Conservation (phyloP, 2,113 vertebrate genomes). For the Tenebrosternarchus preto region DNA sequence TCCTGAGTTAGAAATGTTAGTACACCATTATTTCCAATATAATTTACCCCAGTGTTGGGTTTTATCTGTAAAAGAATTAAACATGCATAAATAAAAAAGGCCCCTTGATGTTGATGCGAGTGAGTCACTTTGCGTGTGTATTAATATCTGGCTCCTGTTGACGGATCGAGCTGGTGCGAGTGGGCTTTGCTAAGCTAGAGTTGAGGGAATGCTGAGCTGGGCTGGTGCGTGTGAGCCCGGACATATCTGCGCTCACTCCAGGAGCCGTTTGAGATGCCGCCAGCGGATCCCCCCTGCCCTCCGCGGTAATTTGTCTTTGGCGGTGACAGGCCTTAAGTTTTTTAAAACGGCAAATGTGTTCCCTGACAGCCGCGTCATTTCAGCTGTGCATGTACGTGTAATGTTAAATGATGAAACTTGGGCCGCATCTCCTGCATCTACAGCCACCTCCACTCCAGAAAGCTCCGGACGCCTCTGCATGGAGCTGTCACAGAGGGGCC, state of each 20-base stretch:
- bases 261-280: constrained; percentile 27
- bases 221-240: constrained; percentile 25
- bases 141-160: constrained; percentile 39
- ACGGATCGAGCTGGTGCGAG: constrained; percentile 43
- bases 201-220: constrained; percentile 52
- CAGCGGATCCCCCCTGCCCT: constrained; percentile 47
- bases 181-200: constrained; percentile 39
- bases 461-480: no score
- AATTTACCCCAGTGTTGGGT: not conserved
- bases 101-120: not conserved
- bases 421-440: constrained; percentile 37
- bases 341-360: constrained; percentile 40
- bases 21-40: not conserved
- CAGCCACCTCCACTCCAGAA: constrained; percentile 7
- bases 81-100: not conserved
- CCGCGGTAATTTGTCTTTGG: constrained; percentile 56
- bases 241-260: constrained; percentile 36
- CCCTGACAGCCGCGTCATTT: constrained; percentile 50
- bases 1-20: not conserved
- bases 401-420: constrained; percentile 49
- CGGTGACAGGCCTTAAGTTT: constrained; percentile 48
- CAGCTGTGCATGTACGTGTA: constrained; percentile 12
- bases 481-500: no score
- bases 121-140: constrained; percentile 27
- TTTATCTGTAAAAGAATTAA: constrained; percentile 3